Base-by-base conservation (phyloP, 2,797 vertebrate species). In the Darevskia mixta region DNA sequence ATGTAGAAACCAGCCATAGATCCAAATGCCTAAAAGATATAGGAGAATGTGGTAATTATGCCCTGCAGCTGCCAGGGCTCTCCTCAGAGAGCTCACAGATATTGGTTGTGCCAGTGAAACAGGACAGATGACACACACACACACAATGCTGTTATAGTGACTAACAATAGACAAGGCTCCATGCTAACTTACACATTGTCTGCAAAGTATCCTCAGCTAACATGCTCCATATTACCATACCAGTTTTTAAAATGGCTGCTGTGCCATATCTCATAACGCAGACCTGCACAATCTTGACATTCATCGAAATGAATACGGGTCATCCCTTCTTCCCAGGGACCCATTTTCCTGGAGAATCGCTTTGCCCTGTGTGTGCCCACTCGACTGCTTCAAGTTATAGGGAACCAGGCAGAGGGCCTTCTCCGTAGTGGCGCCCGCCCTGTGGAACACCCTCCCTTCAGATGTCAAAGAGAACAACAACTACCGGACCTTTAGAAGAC, bases 11-110 rank as follows among this genome's bases (percentile, higher is more conserved):
- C 93, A 95, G 94, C 94, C 96, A 92, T 90, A 94, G 94, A 96
- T 94, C 95, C 96, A 95, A 96, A 97, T 92, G 95, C 96, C 96
- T 96, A 92, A 96, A 96, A 96, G 95, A 96, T 95, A 96, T 93
- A 95, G 96, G 96, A 94, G 95, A 95, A 95, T 94, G 94, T 92
- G 90, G 95, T 97, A 97, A 97, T 97, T 96, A 97, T 81, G 94
- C 96, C 96, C 95, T 96, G 94, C 95, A 96, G 96, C 96, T 96
- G 95, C 96, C 95, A 95, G 92, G 93, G 85, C 88, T 0, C 61
- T 94, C 96, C 96, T 97, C 91, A 41, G 94, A 96, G 96, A 91
- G 93, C 92, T 96, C 91, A 84, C 87, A 95, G 95, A 93, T 85
- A 94, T 55, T 86, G 92, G 95, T 87, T 76, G 90, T 90, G 94